Base-by-base conservation (phyloP, 2,888 invertebrate genomes). In the Argyresthia goedartella region DNA sequence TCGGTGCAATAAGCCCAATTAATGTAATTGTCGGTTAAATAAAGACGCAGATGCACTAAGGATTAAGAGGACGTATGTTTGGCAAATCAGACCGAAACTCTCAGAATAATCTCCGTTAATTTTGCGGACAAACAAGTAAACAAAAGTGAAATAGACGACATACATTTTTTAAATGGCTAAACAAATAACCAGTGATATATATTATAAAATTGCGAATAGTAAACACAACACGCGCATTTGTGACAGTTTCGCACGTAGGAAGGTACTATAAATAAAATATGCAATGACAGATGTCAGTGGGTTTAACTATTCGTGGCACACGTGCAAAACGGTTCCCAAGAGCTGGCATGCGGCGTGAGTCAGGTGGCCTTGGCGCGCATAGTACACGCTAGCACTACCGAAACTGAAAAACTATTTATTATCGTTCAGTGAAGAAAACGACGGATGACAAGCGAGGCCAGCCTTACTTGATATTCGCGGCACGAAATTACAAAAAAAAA, bases 351-450 rank as follows among this genome's bases (percentile, higher is more conserved):
- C 14, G 59, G 66, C 61, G 74, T 85, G 84, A 86, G 64, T 85
- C 86, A 85, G 60, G 51, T 71, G 80, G 69, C 85, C 85, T 86
- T 84, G 81, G 66, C 14, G 33, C 33, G 57, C 65, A 66, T 62
- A 61, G 60, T 63, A 63, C 60, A 65, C 66, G 65, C 71, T 69
- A 71, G 71, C 72, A 76, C 69, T 65, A 66, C 64, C 69, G 65
- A 69, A 74, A 72, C 71, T 53, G 34, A 64, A 79, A 76, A 73
- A 15, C 73, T 76, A 71, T 82, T 81, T 76, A 81, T 76, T 73
- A 67, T 47, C n/a, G 69, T 73, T 65, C 69, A 71, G 65, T 65
- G 63, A 62, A 59, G 60, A 65, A 65, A 60, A 56, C 41, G 41
- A 4, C 33, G 62, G 63, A 64, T 66, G 71, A 75, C 72, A 75